phyloP scores from a whole-genome alignment of 2,113 vertebrate species.

The Hydropotes inermis region DNA sequence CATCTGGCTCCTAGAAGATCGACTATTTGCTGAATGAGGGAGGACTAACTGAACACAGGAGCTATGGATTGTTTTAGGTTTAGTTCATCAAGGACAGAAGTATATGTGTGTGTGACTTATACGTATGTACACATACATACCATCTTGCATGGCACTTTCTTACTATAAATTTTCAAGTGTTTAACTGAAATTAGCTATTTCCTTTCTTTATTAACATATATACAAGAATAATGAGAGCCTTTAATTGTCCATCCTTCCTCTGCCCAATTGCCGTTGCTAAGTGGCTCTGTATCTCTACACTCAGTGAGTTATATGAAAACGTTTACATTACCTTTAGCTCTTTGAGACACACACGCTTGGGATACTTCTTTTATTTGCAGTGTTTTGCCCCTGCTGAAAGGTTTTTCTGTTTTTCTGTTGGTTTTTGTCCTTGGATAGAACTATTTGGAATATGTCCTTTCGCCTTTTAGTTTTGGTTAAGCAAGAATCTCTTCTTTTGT shows the following conservation, averaged over 20 bases:
- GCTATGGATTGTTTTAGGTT: neutral
- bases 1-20: neutral
- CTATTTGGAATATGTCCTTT: slow-evolving; percentile 59
- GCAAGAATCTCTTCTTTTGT: slow-evolving; percentile 65
- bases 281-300: neutral
- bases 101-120: neutral
- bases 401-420: slow-evolving; percentile 31
- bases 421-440: slow-evolving; percentile 47
- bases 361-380: slow-evolving; percentile 41
- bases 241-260: neutral
- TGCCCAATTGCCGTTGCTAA: neutral
- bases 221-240: neutral
- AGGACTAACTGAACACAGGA: neutral
- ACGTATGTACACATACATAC: neutral
- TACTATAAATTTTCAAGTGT: neutral
- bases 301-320: slow-evolving; percentile 30
- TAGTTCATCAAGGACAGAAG: neutral
- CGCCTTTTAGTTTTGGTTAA: slow-evolving; percentile 59
- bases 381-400: neutral
- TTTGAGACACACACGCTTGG: neutral
- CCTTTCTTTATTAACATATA: neutral
- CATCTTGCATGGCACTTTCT: neutral
- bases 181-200: neutral
- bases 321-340: slow-evolving; percentile 47
- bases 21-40: neutral